These are phyloP conservation scores for Acanthosoma haemorrhoidale DNA, from an alignment of 2,888 invertebrate genomes.

Conservation along the genomic window DNA sequence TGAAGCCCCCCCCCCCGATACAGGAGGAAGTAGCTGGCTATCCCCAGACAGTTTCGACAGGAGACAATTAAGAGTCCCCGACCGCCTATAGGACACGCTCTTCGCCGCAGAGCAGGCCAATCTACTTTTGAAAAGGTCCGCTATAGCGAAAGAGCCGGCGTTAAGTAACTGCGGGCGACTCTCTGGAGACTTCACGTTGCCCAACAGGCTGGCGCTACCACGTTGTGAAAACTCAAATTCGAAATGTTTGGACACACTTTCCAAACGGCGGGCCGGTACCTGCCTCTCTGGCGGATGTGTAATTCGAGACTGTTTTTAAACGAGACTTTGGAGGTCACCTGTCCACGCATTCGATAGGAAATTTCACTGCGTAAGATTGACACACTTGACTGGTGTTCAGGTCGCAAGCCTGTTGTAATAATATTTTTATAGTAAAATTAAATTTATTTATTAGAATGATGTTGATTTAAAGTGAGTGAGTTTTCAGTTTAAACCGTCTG, in stretches of 20 bases:
- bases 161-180: neutral
- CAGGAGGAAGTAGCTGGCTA: neutral
- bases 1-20: neutral
- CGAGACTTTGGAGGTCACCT: slow-evolving; percentile 1
- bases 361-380: slow-evolving; percentile 1
- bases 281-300: too few relatives aligned
- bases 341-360: neutral
- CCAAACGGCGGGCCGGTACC: neutral
- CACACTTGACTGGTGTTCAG: too few relatives aligned
- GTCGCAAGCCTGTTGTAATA: too few relatives aligned
- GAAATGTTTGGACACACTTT: slow-evolving; percentile 15
- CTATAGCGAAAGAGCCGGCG: slow-evolving; percentile 14
- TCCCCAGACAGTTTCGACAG: neutral
- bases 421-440: too few relatives aligned
- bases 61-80: neutral
- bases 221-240: slow-evolving; percentile 24
- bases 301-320: slow-evolving; percentile 10
- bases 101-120: neutral
- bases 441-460: too few relatives aligned
- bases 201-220: neutral
- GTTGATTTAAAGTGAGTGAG: too few relatives aligned
- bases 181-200: neutral
- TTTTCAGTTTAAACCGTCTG: too few relatives aligned
- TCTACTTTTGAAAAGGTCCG: slow-evolving; percentile 9
- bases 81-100: slow-evolving; percentile 12